Evolutionary conservation across 2,113 vertebrate species (phyloP), one percentile per base, ranked within the genome.

Genomic region (Fregetta grallaria): DNA sequence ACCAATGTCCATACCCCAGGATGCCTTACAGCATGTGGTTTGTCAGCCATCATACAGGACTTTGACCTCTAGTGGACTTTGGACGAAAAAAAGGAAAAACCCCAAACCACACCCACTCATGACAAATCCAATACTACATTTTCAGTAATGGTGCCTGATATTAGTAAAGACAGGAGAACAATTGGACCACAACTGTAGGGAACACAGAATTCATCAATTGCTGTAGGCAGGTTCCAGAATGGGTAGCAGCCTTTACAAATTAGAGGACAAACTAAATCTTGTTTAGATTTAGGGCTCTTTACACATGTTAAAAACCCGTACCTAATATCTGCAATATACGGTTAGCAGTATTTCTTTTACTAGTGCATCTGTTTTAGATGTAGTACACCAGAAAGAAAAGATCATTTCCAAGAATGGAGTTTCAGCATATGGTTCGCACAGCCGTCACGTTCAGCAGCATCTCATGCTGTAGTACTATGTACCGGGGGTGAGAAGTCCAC

Each of bases 381-480:
- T 3, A 82, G 80, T 4, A 66, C 20, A n/a, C 38, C 17, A 7
- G 56, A 52, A 40, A 70, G 61, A 26, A 50, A 56, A 87, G 29
- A 49, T 15, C 1, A 49, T 76, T 56, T 71, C 61, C 20, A 30
- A 63, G 79, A 77, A 23, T 0, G 17, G 58, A 58, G 38, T 68
- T 63, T 17, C 26, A 85, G 58, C 59, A 58, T 0, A 3, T 12
- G 30, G 70, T 9, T 44, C 6, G 2, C 53, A 25, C 6, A 82
- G 63, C 34, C 15, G 6, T 10, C 29, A 44, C 0, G 0, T 29
- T 32, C 71, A 70, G 75, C 59, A 73, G 30, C 26, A 32, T 22
- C 86, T 78, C 68, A 12, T 3, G 4, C 53, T 45, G 58, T 7
- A 77, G 34, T 9, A 65, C 38, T 12, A 3, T 1, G 11, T 1